Conservation (phyloP, 1,140 invertebrate genomes). For the Formica exsecta region DNA sequence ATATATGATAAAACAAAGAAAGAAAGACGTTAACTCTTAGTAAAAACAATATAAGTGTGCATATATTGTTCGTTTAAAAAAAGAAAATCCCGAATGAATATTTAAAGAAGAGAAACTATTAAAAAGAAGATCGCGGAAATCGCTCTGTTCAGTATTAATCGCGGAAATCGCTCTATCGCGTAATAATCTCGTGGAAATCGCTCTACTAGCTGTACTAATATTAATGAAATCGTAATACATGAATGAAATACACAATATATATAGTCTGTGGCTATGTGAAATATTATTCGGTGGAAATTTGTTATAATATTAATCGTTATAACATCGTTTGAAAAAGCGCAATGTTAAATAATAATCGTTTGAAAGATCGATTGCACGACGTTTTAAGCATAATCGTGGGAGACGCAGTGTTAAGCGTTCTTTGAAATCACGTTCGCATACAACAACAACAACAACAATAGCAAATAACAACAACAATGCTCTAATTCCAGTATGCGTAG, state of each 20-base stretch:
- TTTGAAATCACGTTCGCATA: constrained; percentile 18
- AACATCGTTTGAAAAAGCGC: constrained; percentile 3
- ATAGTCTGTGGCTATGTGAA: constrained; percentile 65
- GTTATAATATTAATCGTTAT: constrained; percentile 56
- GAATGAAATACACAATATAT: constrained; percentile 54
- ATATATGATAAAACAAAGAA: constrained; percentile 31
- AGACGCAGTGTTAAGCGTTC: constrained; percentile 14
- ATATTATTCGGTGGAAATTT: constrained; percentile 56
- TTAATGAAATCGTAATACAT: constrained; percentile 63
- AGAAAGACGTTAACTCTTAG: constrained; percentile 40
- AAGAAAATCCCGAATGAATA: constrained; percentile 18
- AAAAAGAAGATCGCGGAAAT: constrained; percentile 50
- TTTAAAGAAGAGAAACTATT: constrained; percentile 19
- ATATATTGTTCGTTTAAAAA: constrained; percentile 34
- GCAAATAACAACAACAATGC: background rate
- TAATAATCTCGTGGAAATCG: constrained; percentile 66
- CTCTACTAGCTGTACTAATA: constrained; percentile 58
- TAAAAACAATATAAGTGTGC: constrained; percentile 47
- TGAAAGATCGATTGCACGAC: constrained; percentile 10
- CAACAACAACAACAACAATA: constrained; percentile 25
- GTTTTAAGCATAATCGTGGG: constrained; percentile 29
- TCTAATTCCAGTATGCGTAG: constrained; percentile 53
- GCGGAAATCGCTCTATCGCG: constrained; percentile 66
- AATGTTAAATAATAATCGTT: constrained; percentile 35
- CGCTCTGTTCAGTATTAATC: constrained; percentile 59